Evolutionary conservation across 2,113 vertebrate species (phyloP), one percentile per base, ranked within the genome.

Genomic region (Pachypanchax playfairii): DNA sequence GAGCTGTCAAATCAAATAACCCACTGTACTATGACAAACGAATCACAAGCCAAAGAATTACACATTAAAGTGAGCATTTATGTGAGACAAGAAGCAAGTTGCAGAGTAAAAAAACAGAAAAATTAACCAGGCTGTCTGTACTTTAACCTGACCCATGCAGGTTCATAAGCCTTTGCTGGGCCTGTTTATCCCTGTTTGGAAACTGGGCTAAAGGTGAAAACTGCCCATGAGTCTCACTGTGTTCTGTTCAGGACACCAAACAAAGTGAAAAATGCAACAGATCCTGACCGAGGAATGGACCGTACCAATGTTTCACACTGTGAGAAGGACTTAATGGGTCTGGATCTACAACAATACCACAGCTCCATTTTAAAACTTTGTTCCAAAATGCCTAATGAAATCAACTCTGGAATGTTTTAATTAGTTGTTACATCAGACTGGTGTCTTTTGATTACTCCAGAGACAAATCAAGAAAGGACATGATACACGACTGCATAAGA

Each of bases 151-250:
- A 68, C 41, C 33, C 58, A 6, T 0, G 10, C 52, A 25, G 65
- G 22, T 44, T 43, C 18, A 29, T 69, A 65, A 70, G 50, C 53
- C 42, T 26, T 28, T 12, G 17, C 13, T 44, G 58, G 46, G 22
- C 24, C 54, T 1, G 28, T 47, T 71, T 41, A 67, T 56, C 65
- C 51, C 50, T 2, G 18, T 36, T 17, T 51, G 21, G 43, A 42
- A 67, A 67, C 18, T 47, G 29, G 56, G 33, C 29, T 65, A 55
- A 69, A 65, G 67, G 79, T 65, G 47, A 56, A 22, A 0, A 0
- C 36, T 28, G 42, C 28, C 17, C 4, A 58, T 21, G 22, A 31
- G 50, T 29, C 36, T 51, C 5, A 14, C 14, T 42, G 28, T 18
- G 17, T 7, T 31, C 33, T 33, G 51, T 21, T 26, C 35, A 17